Evolutionary conservation across 1,140 invertebrate species (phyloP), one percentile per base, ranked within the genome.

Genomic region (Rhopalosiphum maidis): DNA sequence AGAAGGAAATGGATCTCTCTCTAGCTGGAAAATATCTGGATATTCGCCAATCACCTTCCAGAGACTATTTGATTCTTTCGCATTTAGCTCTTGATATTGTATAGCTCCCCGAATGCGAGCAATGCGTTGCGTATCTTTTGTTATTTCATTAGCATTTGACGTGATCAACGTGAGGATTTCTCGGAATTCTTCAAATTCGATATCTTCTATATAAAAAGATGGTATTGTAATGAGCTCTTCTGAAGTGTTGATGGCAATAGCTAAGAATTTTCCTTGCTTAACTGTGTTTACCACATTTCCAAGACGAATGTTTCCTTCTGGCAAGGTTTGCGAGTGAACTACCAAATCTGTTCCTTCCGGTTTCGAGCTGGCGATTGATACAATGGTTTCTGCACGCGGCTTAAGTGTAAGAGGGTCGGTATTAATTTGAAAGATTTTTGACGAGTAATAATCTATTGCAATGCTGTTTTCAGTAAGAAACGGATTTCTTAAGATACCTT

Each of bases 1-100:
- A 1, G 43, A 41, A 18, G 93, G 41, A 35, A 94, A 82, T 23
- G 93, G 37, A 46, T 22, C 94, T 87, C 30, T 37, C 22, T n/a
- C n/a, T n/a, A 77, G 15, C 15, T 86, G 87, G 25, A 93, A 86
- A 37, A 93, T 60, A 51, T 93, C 86, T 11, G 46, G 3, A 51
- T 43, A 93, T 89, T 93, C 83, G n/a, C 46, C n/a, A 9, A 55
- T 54, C n/a, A 93, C 9, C 41, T 68, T 93, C 37, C 43, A 55
- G 54, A 55, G 7, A 23, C 23, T 55, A 55, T 55, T 6, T 55
- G 23, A 23, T 55, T 55, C 23, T 55, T 55, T 30, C 54, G 22
- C 23, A 55, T 55, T 55, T 55, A 55, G 23, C 7, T 25, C 23
- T 55, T 55, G 23, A 25, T 1, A 25, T 55, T 1, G 1, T 55